phyloP scores from a whole-genome alignment of 2,888 invertebrate species.

The Hirtodrosophila trivittata region DNA sequence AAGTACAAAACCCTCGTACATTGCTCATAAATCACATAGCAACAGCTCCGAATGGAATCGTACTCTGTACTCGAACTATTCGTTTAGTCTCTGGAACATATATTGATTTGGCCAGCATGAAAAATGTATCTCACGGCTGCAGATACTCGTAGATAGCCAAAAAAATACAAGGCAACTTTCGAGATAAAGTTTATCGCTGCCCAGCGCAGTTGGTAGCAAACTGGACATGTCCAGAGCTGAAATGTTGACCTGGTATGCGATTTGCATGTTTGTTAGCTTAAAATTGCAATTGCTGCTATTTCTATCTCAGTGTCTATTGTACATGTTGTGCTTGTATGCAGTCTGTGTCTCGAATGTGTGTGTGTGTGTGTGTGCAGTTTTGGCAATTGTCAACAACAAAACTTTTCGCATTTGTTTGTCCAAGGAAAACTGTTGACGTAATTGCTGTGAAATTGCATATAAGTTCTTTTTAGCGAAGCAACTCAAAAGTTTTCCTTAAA shows the following conservation, averaged over 20 bases:
- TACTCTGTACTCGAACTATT: too few relatives aligned
- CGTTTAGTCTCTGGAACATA: constrained; percentile 30
- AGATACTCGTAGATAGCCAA: constrained; percentile 43
- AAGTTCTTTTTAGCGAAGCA: constrained; percentile 26
- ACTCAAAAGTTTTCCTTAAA: constrained; percentile 29
- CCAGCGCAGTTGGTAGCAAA: constrained; percentile 48
- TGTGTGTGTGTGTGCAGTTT: constrained; percentile 38
- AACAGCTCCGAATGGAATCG: constrained; percentile 45
- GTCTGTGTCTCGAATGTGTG: too few relatives aligned
- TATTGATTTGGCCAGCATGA: constrained; percentile 65
- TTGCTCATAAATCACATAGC: constrained; percentile 70
- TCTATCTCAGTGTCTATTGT: constrained; percentile 20
- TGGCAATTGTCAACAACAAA: constrained; percentile 77
- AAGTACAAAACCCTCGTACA: constrained; percentile 53
- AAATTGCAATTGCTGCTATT: constrained; percentile 59
- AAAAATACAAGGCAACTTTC: constrained; percentile 60
- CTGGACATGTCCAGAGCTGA: constrained; percentile 15
- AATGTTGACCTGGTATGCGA: constrained; percentile 76
- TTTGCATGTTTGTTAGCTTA: constrained; percentile 72
- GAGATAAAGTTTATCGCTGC: constrained; percentile 74
- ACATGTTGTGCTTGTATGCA: constrained; percentile 12
- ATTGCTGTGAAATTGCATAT: constrained; percentile 68
- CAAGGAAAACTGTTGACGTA: constrained; percentile 65
- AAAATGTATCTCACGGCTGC: constrained; percentile 64
- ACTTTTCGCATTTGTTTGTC: constrained; percentile 54